Evolutionary conservation across 2,888 invertebrate genomes (phyloP), one percentile per base, ranked within the genome.

Genomic region (Glaucopsyche alexis): DNA sequence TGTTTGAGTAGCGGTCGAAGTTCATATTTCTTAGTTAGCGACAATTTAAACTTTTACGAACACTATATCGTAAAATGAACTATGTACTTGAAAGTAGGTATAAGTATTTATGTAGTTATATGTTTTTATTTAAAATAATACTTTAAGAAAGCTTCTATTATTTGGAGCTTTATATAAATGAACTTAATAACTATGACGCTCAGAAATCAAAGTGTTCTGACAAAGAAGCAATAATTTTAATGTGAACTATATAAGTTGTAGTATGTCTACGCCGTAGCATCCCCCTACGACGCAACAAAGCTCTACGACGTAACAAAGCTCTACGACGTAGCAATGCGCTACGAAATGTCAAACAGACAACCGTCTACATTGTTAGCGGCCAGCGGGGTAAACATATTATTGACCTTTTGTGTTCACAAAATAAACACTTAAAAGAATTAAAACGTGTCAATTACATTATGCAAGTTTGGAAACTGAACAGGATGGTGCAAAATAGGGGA

Each of bases 11-110:
- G 14, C 29, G 60, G 7, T 60, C 29, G 11, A 19, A 29, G 29
- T 60, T 60, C 60, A 60, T 38, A 29, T 60, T 60, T 60, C 29
- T 38, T 29, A 38, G 60, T 60, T 60, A 60, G 60, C 29, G 60
- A 38, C 60, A 60, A 29, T 29, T 29, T 13, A 14, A 60, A 60
- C 60, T 60, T 60, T 60, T 9, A 60, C 11, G 11, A 60, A 60
- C 55, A 60, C 29, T 60, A 3, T 29, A 14, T 29, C 60, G 29
- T 38, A 38, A 50, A n/a, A 50, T 29, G 29, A 60, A 60, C 7
- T 60, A 60, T 7, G 13, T 29, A 29, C 29, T 60, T 60, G 42
- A 42, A 42, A 42, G 42, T 42, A 55, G 3, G 2, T 42, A 42
- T 8, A 42, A 42, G 8, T 42, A 7, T 42, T 1, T 1, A 5